These are phyloP conservation scores for Rattus norvegicus DNA, from an alignment of 2,113 vertebrate genomes.

Conservation along the genomic window GRCr8 NC_086019.1:22696001-22696500, in stretches of 20 bases:
- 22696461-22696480: slow-evolving; percentile 33
- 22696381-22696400: not conserved
- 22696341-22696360: not conserved
- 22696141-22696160: not conserved
- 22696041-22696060: not conserved
- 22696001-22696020: not conserved
- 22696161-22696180: not conserved
- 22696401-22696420: not conserved
- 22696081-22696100: not conserved
- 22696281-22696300: not conserved
- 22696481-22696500: slow-evolving; percentile 30
- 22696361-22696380: not conserved
- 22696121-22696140: not conserved
- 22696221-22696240: not conserved
- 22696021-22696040: not conserved
- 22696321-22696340: not conserved
- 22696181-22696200: not conserved
- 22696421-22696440: not conserved
- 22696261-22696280: slow-evolving; percentile 12
- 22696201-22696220: not conserved
- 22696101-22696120: slow-evolving; percentile 21
- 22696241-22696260: not conserved
- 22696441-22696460: slow-evolving; percentile 13
- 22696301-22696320: not conserved
- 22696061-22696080: not conserved